Conservation (phyloP, 2,797 vertebrate species). For the Clarias platycephalus region DNA sequence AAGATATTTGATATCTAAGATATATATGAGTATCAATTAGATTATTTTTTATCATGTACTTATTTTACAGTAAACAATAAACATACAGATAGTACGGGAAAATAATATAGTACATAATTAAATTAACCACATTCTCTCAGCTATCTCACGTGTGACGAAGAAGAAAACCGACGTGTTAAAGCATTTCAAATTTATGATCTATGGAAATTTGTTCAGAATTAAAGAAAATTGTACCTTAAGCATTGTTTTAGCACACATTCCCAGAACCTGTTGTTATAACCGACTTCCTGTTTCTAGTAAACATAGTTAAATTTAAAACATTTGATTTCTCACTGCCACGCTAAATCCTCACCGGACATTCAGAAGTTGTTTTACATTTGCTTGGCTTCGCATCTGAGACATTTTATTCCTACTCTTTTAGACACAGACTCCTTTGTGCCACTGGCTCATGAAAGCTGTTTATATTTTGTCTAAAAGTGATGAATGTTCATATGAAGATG, state of each 20-base stretch:
- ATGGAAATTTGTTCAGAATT: background rate
- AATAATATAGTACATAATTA: background rate
- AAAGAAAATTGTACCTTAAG: background rate
- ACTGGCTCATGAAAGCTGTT: background rate
- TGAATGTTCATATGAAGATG: conserved; percentile 5
- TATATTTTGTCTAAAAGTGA: background rate
- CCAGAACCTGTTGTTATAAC: background rate
- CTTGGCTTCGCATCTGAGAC: background rate
- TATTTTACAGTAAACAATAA: background rate
- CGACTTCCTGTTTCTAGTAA: background rate
- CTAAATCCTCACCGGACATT: background rate
- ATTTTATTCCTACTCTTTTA: background rate
- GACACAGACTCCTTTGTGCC: background rate
- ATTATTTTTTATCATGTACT: background rate
- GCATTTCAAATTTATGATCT: background rate
- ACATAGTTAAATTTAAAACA: background rate
- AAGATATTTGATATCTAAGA: no score
- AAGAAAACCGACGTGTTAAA: background rate
- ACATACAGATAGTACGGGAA: background rate
- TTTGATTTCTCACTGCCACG: background rate
- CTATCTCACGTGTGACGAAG: background rate
- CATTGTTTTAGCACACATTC: background rate
- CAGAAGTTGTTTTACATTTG: background rate
- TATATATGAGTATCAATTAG: no score
- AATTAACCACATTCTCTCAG: background rate